These are phyloP conservation scores for Meleagris gallopavo DNA, from an alignment of 2,113 vertebrate genomes.

Conservation along the genomic window DNA sequence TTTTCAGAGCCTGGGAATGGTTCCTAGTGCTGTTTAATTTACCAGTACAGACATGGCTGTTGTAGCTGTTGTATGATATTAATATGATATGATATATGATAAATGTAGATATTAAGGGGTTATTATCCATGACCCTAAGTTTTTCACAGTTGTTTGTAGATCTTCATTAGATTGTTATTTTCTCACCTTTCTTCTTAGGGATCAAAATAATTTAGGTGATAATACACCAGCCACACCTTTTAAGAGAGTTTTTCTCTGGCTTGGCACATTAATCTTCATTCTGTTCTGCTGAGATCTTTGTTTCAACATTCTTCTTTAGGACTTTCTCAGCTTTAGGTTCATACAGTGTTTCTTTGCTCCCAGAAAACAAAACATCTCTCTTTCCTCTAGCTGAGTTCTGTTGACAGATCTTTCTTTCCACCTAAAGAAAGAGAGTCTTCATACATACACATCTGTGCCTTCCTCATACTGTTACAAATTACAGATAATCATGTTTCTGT, in stretches of 20 bases:
- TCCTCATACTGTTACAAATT: rapidly evolving
- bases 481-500: not conserved
- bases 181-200: not conserved
- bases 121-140: not conserved
- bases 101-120: not conserved
- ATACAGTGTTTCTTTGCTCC: not conserved
- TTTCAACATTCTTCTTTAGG: not conserved
- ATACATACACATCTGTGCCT: not conserved
- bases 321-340: not conserved
- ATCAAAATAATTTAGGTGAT: not conserved
- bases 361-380: not conserved
- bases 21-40: not conserved
- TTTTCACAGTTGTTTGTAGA: not conserved
- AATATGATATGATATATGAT: not conserved
- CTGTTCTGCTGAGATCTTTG: not conserved
- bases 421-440: not conserved
- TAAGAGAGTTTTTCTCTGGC: not conserved
- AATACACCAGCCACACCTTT: not conserved
- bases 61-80: not conserved
- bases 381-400: not conserved
- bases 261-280: not conserved
- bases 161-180: not conserved
- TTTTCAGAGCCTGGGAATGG: not conserved
- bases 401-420: not conserved
- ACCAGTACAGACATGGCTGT: not conserved